A percentile compares a stretch with the other conserved stretches of the same genome.
These are phyloP conservation scores for Echinops telfairi DNA, from an alignment of 2,113 vertebrate species.

Conservation along the genomic window DNA sequence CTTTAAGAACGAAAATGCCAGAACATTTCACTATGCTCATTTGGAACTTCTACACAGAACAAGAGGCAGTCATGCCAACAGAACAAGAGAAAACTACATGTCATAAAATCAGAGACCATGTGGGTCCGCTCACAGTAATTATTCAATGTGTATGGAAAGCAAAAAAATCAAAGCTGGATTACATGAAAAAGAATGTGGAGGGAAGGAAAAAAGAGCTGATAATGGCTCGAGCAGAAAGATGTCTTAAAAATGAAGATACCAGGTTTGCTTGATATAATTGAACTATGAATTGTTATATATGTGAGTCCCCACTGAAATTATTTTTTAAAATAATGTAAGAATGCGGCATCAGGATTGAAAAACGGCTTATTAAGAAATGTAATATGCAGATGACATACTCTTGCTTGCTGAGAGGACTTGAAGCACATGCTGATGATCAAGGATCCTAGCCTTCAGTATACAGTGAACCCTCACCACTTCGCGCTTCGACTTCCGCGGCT, in stretches of 20 bases:
- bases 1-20: background rate
- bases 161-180: background rate
- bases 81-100: background rate
- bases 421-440: background rate
- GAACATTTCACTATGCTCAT: background rate
- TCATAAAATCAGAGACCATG: too few species aligned
- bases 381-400: background rate
- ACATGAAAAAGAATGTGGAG: too few species aligned
- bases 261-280: too few species aligned
- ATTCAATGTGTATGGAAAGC: background rate
- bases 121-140: too few species aligned
- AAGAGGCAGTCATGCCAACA: background rate
- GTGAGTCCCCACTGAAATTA: too few species aligned
- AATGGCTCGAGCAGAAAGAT: too few species aligned
- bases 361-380: background rate
- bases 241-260: too few species aligned
- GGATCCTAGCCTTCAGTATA: too few species aligned
- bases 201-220: too few species aligned
- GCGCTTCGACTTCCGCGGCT: too few species aligned
- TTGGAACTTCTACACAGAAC: background rate
- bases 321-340: background rate
- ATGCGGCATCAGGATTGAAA: background rate
- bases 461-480: too few species aligned
- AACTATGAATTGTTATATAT: too few species aligned
- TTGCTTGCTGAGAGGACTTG: background rate